Base-by-base conservation (phyloP, 2,888 invertebrate species). In the Pammene aurita region DNA sequence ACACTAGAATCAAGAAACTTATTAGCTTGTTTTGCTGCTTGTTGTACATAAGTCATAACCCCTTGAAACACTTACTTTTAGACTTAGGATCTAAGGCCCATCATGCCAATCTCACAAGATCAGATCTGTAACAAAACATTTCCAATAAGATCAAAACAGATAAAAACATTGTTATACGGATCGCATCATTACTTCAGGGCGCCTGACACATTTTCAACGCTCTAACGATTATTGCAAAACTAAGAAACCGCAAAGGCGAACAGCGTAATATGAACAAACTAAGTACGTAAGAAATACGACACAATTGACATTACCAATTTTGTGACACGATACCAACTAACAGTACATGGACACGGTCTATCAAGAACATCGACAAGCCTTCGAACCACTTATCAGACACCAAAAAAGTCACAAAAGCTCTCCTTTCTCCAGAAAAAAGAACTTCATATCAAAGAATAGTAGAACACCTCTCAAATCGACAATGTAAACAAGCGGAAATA, bases 171-270 rank as follows among this genome's bases (percentile, higher is more conserved):
- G 60, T 64, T 60, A 48, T 46, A 48, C 42, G 41, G 18, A 68
- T 55, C 61, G 14, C 41, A 66, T 56, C 35, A 34, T 48, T 42
- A 70, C 50, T 56, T 56, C 62, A 70, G 82, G 81, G 81, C 84
- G 84, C 83, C 84, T 91, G 91, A 91, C 92, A 92, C 90, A 84
- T 84, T 90, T 92, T 90, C 88, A 84, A 90, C 90, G 92, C 84
- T 91, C 90, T 86, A 87, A 84, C 86, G 89, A 86, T 80, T 84
- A 83, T 92, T 92, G 89, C 92, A 90, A 92, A 92, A 92, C 85
- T 83, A 74, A 73, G 76, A 78, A 80, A 82, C 82, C 82, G 83
- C 84, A 80, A 81, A 77, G 76, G 77, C 73, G 73, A 67, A 75
- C 81, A 71, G 57, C 65, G 65, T 65, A 65, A 44, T 58, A 55